These are phyloP conservation scores for Coenonympha arcania DNA, from an alignment of 2,888 invertebrate species.

Conservation along the genomic window DNA sequence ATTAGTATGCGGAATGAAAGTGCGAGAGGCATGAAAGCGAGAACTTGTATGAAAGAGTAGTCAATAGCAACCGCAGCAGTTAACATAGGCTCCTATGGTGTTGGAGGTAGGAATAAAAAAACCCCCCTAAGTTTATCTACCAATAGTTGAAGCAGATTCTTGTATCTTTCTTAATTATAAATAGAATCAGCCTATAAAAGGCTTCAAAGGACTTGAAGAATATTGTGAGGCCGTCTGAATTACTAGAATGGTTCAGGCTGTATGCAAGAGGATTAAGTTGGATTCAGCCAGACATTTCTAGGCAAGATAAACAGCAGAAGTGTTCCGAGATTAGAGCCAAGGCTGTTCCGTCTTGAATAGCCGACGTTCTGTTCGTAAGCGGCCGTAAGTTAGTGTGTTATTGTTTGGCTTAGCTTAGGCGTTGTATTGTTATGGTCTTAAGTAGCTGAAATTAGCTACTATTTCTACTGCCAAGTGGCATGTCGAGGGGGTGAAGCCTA, in stretches of 20 bases:
- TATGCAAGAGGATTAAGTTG: constrained; percentile 53
- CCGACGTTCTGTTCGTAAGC: constrained; percentile 42
- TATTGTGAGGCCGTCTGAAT: constrained; percentile 4
- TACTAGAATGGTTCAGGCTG: constrained; percentile 29
- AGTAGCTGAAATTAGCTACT: neutral
- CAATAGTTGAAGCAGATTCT: too few relatives aligned
- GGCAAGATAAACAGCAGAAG: constrained; percentile 66
- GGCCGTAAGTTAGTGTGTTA: constrained; percentile 5
- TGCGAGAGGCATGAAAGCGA: too few relatives aligned
- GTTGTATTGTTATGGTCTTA: constrained; percentile 2
- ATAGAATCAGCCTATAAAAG: too few relatives aligned
- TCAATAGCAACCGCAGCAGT: too few relatives aligned
- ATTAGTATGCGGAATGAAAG: too few relatives aligned
- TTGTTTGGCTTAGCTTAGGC: constrained; percentile 4
- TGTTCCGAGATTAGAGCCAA: constrained; percentile 63
- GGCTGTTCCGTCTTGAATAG: constrained; percentile 51
- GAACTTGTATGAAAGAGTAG: too few relatives aligned
- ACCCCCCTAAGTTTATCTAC: too few relatives aligned
- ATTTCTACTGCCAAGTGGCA: neutral
- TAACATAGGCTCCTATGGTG: too few relatives aligned
- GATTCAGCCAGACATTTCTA: constrained; percentile 53
- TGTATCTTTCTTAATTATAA: too few relatives aligned
- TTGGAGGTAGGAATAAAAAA: too few relatives aligned
- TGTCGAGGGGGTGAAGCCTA: neutral
- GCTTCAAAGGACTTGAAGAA: neutral